These are phyloP conservation scores for Hyalella azteca DNA, from an alignment of 2,888 invertebrate genomes.

Conservation along the genomic window DNA sequence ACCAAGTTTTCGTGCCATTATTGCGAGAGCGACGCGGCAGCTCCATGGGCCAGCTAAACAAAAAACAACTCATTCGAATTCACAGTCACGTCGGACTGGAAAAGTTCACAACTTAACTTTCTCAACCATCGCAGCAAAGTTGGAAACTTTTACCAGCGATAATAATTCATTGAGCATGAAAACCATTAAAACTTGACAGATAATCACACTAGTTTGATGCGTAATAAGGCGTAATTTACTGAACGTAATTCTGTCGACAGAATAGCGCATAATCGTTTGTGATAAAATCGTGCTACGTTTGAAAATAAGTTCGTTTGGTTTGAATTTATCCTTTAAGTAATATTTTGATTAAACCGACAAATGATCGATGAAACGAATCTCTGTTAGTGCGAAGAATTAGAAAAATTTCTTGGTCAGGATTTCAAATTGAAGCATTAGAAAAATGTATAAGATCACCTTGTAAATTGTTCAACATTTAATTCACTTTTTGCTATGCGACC, in stretches of 20 bases:
- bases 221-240: background rate
- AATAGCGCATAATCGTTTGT: no score
- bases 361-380: no score
- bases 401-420: no score
- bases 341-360: no score
- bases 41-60: background rate
- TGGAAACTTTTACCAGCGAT: background rate
- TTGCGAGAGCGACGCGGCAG: background rate
- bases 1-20: background rate
- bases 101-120: constrained; percentile 6
- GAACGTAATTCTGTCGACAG: background rate
- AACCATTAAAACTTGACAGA: background rate
- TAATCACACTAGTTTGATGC: background rate
- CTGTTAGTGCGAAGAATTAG: no score
- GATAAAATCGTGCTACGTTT: no score
- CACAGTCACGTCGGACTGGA: constrained; percentile 22
- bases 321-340: no score
- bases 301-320: no score
- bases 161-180: constrained; percentile 6
- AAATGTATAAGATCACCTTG: no score
- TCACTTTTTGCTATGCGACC: no score
- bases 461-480: no score
- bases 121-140: constrained; percentile 4
- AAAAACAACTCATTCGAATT: constrained; percentile 22
- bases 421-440: no score